Percentiles rank a stretch among this genome's conserved stretches.
Evolutionary conservation across 2,113 vertebrate species (phyloP).

Genomic region (Nerophis lumbriciformis): DNA sequence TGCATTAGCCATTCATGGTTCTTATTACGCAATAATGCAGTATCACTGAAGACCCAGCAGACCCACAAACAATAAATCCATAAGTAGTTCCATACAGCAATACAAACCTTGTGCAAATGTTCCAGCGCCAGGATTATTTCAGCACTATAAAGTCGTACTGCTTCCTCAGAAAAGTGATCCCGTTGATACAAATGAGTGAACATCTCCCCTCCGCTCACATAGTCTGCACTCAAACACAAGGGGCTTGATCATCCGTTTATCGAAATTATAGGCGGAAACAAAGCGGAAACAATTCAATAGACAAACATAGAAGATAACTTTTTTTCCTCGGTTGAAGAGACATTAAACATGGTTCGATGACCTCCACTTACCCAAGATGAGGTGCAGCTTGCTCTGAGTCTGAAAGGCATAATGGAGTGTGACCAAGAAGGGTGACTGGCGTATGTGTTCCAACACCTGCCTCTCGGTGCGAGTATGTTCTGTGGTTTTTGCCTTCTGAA

Average conservation of each 20-base stretch:
- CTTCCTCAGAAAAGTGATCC: slow-evolving; percentile 85
- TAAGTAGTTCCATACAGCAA: background rate
- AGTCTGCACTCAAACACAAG: slow-evolving; percentile 70
- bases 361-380: slow-evolving; percentile 80
- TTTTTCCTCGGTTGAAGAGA: slow-evolving; percentile 1
- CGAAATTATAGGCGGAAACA: slow-evolving; percentile 4
- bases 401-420: slow-evolving; percentile 92
- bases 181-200: slow-evolving; percentile 90
- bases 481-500: slow-evolving; percentile 86
- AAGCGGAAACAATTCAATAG: slow-evolving; percentile 10
- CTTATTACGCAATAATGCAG: background rate
- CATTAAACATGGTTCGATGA: background rate
- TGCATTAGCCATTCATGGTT: too few relatives aligned
- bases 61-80: too few relatives aligned
- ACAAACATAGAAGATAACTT: slow-evolving; percentile 6
- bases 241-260: background rate
- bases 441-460: slow-evolving; percentile 86
- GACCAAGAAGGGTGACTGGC: slow-evolving; percentile 88
- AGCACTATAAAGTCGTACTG: slow-evolving; percentile 83
- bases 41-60: background rate
- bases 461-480: slow-evolving; percentile 88
- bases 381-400: slow-evolving; percentile 87
- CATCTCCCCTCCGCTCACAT: slow-evolving; percentile 88
- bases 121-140: slow-evolving; percentile 87
- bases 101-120: slow-evolving; percentile 85